These are phyloP conservation scores for Turnix velox DNA, from an alignment of 2,113 vertebrate species.

Conservation along the genomic window DNA sequence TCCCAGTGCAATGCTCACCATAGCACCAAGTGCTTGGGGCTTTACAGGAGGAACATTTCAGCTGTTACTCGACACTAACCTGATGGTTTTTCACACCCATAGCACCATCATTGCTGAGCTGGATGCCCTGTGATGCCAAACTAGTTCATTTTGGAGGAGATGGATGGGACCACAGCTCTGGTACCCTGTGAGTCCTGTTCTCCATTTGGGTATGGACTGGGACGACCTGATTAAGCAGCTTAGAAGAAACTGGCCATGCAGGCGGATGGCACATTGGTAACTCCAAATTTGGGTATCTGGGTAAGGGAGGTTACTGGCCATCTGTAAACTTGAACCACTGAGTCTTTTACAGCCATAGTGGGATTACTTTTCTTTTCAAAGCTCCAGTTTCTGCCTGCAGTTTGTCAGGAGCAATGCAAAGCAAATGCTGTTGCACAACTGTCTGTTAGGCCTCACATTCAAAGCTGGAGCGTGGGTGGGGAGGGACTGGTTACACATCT, in stretches of 20 bases:
- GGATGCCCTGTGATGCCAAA: not conserved
- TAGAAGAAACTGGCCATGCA: not conserved
- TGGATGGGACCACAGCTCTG: not conserved
- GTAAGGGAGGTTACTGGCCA: not conserved
- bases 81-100: not conserved
- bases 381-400: not conserved
- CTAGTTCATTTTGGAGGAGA: not conserved
- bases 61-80: not conserved
- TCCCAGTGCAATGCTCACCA: fast-evolving
- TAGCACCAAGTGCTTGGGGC: not conserved
- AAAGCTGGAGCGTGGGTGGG: not conserved
- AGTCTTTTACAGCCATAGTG: not conserved
- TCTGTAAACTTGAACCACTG: not conserved
- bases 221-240: not conserved
- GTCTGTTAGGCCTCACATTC: not conserved
- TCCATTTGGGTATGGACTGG: fast-evolving
- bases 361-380: not conserved
- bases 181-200: not conserved
- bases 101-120: not conserved
- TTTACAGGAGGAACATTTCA: fast-evolving
- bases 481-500: not conserved
- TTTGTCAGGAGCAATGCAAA: not conserved
- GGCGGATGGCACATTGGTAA: not conserved
- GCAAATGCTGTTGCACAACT: not conserved
- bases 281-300: not conserved